Conservation (phyloP, 1,140 invertebrate genomes). For the Tetraneura akinire region DNA sequence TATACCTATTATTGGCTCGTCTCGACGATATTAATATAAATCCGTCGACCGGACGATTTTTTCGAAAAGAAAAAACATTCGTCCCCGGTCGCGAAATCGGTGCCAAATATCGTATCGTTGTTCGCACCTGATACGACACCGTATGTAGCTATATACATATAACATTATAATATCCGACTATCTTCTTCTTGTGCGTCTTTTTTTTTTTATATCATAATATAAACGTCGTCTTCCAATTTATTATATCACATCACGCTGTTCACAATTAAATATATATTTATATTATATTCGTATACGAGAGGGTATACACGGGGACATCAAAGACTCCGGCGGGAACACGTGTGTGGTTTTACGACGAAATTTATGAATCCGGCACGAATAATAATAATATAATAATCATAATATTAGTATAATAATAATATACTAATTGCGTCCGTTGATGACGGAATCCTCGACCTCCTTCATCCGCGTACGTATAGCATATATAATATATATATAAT, state of each 20-base stretch:
- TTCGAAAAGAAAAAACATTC: constrained; percentile 1
- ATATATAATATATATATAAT: background rate
- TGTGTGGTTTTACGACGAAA: constrained; percentile 17
- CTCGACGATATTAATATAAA: constrained; percentile 19
- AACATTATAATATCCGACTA: too few relatives aligned
- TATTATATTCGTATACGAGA: background rate
- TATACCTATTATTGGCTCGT: background rate
- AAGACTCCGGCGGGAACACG: constrained; percentile 11
- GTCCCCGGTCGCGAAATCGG: background rate
- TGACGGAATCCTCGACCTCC: background rate
- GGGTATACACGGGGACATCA: background rate
- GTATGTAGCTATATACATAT: too few relatives aligned
- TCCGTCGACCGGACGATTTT: constrained; percentile 1
- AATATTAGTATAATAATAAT: background rate
- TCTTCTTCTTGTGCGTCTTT: constrained; percentile 19
- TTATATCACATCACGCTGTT: background rate
- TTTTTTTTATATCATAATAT: background rate
- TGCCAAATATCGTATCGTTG: constrained; percentile 10
- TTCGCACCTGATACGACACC: constrained; percentile 13
- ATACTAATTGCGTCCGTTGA: constrained; percentile 38
- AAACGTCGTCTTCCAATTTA: background rate
- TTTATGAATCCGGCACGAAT: constrained; percentile 39
- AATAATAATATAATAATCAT: constrained; percentile 27
- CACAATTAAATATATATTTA: background rate
- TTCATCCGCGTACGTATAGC: background rate